Evolutionary conservation across 2,888 invertebrate genomes (phyloP).

Genomic region (Eristalinus aeneus): DNA sequence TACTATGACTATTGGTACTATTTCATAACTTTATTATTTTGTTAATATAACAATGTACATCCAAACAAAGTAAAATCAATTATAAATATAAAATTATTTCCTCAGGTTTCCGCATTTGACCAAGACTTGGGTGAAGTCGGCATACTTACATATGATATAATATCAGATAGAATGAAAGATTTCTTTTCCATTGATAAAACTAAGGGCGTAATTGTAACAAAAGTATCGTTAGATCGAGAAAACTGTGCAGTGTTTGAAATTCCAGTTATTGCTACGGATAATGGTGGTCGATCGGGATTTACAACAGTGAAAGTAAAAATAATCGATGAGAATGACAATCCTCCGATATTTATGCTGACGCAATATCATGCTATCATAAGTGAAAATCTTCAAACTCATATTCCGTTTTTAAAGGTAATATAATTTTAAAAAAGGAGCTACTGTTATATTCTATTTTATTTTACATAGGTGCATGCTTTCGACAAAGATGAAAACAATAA

Average conservation of each 20-base stretch:
- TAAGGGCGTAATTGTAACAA: slow-evolving; percentile 87
- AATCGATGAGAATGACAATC: slow-evolving; percentile 91
- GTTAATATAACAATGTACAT: too few species aligned
- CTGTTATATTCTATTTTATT: neutral
- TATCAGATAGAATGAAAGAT: slow-evolving; percentile 87
- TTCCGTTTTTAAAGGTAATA: slow-evolving; percentile 83
- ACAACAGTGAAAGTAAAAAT: slow-evolving; percentile 90
- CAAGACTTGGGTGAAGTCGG: slow-evolving; percentile 91
- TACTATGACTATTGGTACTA: too few species aligned
- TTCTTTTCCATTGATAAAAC: slow-evolving; percentile 87
- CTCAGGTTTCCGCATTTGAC: slow-evolving; percentile 88
- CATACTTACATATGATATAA: slow-evolving; percentile 88
- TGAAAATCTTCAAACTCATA: slow-evolving; percentile 83
- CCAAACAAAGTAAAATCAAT: too few species aligned
- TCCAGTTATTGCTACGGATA: slow-evolving; percentile 91
- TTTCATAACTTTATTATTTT: too few species aligned
- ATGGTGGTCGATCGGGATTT: slow-evolving; percentile 89
- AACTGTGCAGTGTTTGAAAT: slow-evolving; percentile 86
- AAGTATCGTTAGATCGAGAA: slow-evolving; percentile 88
- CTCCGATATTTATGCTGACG: slow-evolving; percentile 87
- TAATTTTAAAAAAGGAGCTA: neutral
- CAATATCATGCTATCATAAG: slow-evolving; percentile 90
- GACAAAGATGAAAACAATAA: slow-evolving; percentile 90
- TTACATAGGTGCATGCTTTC: slow-evolving; percentile 84
- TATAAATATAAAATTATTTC: neutral